These are phyloP conservation scores for zebrafish (Danio rerio) DNA, from an alignment of 2,113 vertebrate genomes.

Conservation along the genomic window GRCz12tu NC_133180.1:21072001-21072500, in stretches of 20 bases:
- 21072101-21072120: neutral
- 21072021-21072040: neutral
- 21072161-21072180: neutral
- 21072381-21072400: neutral
- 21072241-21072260: neutral
- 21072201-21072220: neutral
- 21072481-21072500: slow-evolving; percentile 15
- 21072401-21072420: neutral
- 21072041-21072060: neutral
- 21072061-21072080: neutral
- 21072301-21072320: neutral
- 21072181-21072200: neutral
- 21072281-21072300: neutral
- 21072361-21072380: neutral
- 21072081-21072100: neutral
- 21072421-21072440: neutral
- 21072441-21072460: neutral
- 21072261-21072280: neutral
- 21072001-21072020: neutral
- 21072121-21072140: neutral
- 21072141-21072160: neutral
- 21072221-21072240: neutral
- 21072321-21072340: neutral
- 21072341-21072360: neutral
- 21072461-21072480: neutral